Base-by-base conservation (phyloP, 1,140 invertebrate species). In the Leptinotarsa texana region DNA sequence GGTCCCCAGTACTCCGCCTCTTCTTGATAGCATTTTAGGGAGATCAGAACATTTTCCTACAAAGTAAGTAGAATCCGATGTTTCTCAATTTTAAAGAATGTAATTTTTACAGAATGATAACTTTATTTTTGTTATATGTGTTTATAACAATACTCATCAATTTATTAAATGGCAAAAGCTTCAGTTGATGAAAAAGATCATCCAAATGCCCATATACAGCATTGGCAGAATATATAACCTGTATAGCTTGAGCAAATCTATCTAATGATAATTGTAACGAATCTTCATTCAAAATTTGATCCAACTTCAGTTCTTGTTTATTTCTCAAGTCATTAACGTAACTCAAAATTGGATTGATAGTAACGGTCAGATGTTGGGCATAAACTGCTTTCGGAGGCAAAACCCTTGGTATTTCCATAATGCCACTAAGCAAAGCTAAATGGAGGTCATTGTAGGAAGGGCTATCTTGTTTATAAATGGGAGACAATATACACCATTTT, bases 151-250 rank as follows among this genome's bases (percentile, higher is more conserved):
- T 91, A 70, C 84, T 84, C 75, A 91, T 85, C 18, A 91, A 83
- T 73, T 87, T 84, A 83, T 91, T 89, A 47, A 87, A 86, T 0
- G 90, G 90, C 74, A 91, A 82, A 0, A 87, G 86, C 74, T 89
- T 86, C 17, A 92, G 76, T 13, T 86, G 82, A 48, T 87, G 86
- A 0, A 91, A 84, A 13, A 92, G 81, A 73, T 89, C 90, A 65
- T 87, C 88, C 15, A 90, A 90, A 83, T 94, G 94, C 51, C 93
- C 93, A 82, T 93, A 93, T 75, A 94, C 89, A 84, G 92, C 93
- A 74, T 92, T 92, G 13, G 90, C 90, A 63, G 89, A 89, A 63
- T 94, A 84, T 0, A 92, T 90, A 15, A 94, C 89, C 83, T 94
- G 93, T 1, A 93, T 87, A 13, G 92, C 90, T 84, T 95, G 93